Base-by-base conservation (phyloP, 2,113 vertebrate genomes). In the Toxotes jaculatrix region DNA sequence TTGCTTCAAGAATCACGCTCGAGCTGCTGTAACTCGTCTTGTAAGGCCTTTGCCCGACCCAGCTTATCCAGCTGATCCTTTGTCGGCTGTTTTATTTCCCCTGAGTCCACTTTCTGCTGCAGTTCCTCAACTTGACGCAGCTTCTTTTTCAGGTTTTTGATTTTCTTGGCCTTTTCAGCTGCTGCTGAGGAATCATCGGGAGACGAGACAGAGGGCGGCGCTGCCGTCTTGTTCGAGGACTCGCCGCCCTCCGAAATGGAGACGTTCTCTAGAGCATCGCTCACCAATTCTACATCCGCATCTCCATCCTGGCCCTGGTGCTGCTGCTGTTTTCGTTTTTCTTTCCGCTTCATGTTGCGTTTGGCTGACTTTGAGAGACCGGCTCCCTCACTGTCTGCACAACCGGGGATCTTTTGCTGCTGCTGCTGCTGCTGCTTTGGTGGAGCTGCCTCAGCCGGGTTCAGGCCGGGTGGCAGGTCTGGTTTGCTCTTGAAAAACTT, bases 401-500 rank as follows among this genome's bases (percentile, higher is more conserved):
- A 88, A 74, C 95, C 6, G 4, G 93, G 85, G 38, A 71, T 85
- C 87, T 87, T 90, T 47, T 94, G 85, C 17, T 95, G 87, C 67
- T 84, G 86, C 4, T 95, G 86, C 56, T 92, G 82, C 3, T 94
- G 84, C 67, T 92, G 93, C 36, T 84, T 90, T 4, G 79, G 11
- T 1, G 91, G 80, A 0, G 76, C 64, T 0, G 88, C 84, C 0
- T 95, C 95, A 2, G 95, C 92, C 0, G 87, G 94, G 83, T 74
- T 97, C 91, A 98, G 89, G 23, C 98, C 98, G 0, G 98, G 98
- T 0, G 98, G 98, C 47, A 99, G 94, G 55, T 98, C 97, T 0
- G 98, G 97, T 93, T 99, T 99, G 91, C 96, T 96, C 91, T 97
- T 97, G 90, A 98, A 98, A 86, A 99, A 99, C 93, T 99, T 99